phyloP scores from a whole-genome alignment of 2,113 vertebrate species.

The Atherinomorus stipes region DNA sequence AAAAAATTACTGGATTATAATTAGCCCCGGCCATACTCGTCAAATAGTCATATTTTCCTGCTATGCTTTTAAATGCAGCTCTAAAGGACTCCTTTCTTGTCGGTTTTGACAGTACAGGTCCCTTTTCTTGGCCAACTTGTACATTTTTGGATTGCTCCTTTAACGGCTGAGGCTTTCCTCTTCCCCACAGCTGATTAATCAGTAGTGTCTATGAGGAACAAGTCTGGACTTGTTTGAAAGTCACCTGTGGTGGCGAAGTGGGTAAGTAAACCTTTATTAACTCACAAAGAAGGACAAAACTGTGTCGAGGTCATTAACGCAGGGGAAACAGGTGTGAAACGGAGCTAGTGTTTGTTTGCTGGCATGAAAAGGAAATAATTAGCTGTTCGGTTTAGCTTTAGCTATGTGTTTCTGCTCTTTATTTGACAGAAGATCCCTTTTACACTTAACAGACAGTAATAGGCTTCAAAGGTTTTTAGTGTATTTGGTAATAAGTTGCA shows the following conservation, averaged over 20 bases:
- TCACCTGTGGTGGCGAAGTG: conserved; percentile 46
- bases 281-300: not conserved
- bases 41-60: no score
- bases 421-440: not conserved
- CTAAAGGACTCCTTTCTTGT: not conserved
- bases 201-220: conserved; percentile 48
- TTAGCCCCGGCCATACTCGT: not conserved
- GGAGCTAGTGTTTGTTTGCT: not conserved
- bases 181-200: conserved; percentile 44
- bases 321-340: conserved; percentile 49
- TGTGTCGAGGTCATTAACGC: conserved; percentile 28
- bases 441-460: no score
- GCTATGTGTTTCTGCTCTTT: no score
- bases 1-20: not conserved
- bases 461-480: no score
- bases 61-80: not conserved
- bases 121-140: not conserved
- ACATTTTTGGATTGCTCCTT: conserved; percentile 1
- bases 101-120: not conserved
- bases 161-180: not conserved
- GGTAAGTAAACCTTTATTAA: conserved; percentile 12
- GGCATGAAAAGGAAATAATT: conserved; percentile 11
- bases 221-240: conserved; percentile 50
- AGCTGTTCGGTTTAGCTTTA: conserved; percentile 7
- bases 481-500: not conserved